phyloP scores from a whole-genome alignment of 2,797 vertebrate genomes.

The Enteromius treurensis region DNA sequence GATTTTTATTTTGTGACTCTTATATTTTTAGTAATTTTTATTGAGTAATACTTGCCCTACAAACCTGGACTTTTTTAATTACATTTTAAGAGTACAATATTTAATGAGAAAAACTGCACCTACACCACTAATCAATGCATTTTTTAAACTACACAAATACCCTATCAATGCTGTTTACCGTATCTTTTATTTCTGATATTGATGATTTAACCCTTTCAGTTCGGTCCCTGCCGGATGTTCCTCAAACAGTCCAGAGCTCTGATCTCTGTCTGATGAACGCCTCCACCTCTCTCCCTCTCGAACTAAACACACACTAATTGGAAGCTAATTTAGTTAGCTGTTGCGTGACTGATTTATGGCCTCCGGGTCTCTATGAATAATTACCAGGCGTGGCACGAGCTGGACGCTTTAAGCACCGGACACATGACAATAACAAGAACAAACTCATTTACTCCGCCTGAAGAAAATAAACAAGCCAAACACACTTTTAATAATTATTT shows the following conservation, averaged over 20 bases:
- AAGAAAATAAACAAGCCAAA: not conserved
- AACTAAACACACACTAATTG: conserved; percentile 92
- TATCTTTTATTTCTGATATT: not conserved
- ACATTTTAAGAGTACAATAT: too few relatives aligned
- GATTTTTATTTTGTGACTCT: too few relatives aligned
- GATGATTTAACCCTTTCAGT: not conserved
- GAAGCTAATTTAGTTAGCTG: conserved; percentile 92
- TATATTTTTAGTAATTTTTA: too few relatives aligned
- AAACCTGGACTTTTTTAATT: too few relatives aligned
- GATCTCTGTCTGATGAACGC: not conserved
- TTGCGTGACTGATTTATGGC: conserved; percentile 92
- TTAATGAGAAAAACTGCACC: not conserved
- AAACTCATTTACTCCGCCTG: conserved; percentile 68
- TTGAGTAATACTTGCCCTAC: not conserved
- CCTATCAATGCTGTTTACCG: too few relatives aligned
- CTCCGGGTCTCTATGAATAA: conserved; percentile 91
- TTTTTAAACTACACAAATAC: not conserved
- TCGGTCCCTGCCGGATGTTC: conserved; percentile 32
- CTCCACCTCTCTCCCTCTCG: not conserved
- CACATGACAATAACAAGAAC: conserved; percentile 85
- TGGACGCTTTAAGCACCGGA: conserved; percentile 84
- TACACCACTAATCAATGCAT: not conserved
- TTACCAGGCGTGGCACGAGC: conserved; percentile 84
- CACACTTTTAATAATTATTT: too few relatives aligned
- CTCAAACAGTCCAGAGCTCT: conserved; percentile 15